Evolutionary conservation across 2,113 vertebrate genomes (phyloP).

Genomic region (Petroica traversi): DNA sequence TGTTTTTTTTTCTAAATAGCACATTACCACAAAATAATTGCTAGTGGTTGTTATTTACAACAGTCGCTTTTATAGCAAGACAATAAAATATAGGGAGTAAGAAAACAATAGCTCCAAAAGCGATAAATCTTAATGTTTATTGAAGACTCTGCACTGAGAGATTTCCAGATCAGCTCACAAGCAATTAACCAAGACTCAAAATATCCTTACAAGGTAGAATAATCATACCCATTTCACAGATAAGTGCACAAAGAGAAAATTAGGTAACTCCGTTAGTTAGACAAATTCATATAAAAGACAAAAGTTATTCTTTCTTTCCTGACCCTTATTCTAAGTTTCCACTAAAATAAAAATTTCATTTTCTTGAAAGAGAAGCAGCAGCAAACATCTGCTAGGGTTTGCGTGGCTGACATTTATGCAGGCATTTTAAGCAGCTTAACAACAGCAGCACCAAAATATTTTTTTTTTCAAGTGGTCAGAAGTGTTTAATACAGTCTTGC

Average conservation of each 20-base stretch:
- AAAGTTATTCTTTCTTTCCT: not conserved
- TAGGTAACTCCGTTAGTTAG: not conserved
- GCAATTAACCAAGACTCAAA: constrained; percentile 4
- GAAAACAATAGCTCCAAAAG: not conserved
- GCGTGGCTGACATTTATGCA: not conserved
- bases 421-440: not conserved
- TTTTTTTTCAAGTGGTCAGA: not conserved
- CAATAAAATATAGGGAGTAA: not conserved
- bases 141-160: not conserved
- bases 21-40: not conserved
- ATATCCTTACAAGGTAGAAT: not conserved
- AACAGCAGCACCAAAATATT: not conserved
- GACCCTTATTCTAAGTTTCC: not conserved
- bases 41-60: not conserved
- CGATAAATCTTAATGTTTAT: not conserved
- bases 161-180: not conserved
- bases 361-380: not conserved
- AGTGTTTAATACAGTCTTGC: not conserved
- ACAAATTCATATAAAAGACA: not conserved
- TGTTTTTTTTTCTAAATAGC: not conserved
- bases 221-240: not conserved
- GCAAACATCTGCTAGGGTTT: not conserved
- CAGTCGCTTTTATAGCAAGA: not conserved
- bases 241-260: not conserved
- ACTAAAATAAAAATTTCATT: not conserved